Evolutionary conservation across 2,113 vertebrate species (phyloP).

Genomic region (Morphnarchus princeps): DNA sequence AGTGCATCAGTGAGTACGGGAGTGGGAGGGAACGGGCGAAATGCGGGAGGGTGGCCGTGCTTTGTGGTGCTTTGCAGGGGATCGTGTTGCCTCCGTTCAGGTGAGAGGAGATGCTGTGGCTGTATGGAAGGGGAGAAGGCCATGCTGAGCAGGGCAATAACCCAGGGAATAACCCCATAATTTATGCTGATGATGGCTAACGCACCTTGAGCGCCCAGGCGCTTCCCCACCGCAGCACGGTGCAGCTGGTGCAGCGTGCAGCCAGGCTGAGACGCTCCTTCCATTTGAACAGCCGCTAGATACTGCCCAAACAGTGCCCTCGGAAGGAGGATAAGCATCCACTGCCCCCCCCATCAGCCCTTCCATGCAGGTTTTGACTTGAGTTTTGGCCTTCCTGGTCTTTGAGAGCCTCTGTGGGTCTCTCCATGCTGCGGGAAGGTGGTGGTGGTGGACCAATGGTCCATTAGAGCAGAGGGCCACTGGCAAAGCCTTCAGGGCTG

Average conservation of each 20-base stretch:
- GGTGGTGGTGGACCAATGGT: neutral
- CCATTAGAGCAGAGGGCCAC: neutral
- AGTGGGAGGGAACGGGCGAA: rapidly evolving
- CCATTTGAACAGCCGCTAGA: neutral
- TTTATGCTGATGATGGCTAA: neutral
- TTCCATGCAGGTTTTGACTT: neutral
- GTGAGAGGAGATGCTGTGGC: neutral
- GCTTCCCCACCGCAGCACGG: rapidly evolving
- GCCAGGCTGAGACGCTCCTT: neutral
- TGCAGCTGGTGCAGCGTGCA: neutral
- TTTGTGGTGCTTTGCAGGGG: neutral
- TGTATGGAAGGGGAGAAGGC: neutral
- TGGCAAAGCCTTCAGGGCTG: neutral
- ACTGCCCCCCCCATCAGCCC: neutral
- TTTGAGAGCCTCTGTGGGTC: neutral
- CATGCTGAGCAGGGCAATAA: neutral
- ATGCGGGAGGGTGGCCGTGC: rapidly evolving
- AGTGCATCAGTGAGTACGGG: slow-evolving; percentile 91
- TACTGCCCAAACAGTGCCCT: neutral
- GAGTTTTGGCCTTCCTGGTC: neutral
- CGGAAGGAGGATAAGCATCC: neutral
- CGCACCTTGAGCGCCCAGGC: neutral
- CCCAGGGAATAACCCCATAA: neutral
- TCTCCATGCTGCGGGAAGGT: neutral
- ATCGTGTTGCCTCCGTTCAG: rapidly evolving